Evolutionary conservation across 2,797 vertebrate genomes (phyloP), one percentile per base, ranked within the genome.

Genomic region (Gobionotothen gibberifrons): DNA sequence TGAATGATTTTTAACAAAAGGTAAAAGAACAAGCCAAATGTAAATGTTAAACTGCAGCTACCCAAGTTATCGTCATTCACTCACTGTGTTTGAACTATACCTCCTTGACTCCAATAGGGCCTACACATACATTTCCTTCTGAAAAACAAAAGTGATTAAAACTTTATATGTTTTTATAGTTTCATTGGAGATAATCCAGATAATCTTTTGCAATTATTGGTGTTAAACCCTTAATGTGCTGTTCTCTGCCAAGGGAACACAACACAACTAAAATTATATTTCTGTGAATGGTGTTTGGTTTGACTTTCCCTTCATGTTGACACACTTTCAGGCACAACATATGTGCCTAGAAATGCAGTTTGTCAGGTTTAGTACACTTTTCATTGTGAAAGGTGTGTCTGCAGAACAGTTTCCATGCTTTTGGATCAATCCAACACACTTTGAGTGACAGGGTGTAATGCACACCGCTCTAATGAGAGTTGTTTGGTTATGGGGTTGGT

Each of bases 401-500:
- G 36, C n/a, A 19, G 8, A 46, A n/a, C 1, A 42, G 47, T 39
- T 57, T 19, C 52, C 49, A 15, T 4, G 0, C 5, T 0, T 40
- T 5, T 81, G 21, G 79, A 42, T 59, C 29, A 39, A 48, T 63
- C 74, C 63, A 69, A 17, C 58, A 29, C 49, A 21, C 40, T 71
- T 59, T 0, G 32, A 3, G 39, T 10, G 68, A 66, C 48, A 47
- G 55, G 48, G 17, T 39, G 71, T 26, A 9, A 46, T 19, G 0
- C 59, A 26, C 60, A 46, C 52, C 14, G 76, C 66, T 71, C 15
- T 78, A 77, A 83, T 86, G 78, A 55, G 43, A 53, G 72, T 36
- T 9, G 36, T 64, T 56, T 72, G 81, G 16, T 84, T 53, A 42
- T 62, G 59, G 68, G 75, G 65, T 86, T 71, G 74, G 79, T 68